Percentiles rank a stretch among this genome's conserved stretches.
These are phyloP conservation scores for Chloroceryle amazona DNA, from an alignment of 2,797 vertebrate species.

Conservation along the genomic window DNA sequence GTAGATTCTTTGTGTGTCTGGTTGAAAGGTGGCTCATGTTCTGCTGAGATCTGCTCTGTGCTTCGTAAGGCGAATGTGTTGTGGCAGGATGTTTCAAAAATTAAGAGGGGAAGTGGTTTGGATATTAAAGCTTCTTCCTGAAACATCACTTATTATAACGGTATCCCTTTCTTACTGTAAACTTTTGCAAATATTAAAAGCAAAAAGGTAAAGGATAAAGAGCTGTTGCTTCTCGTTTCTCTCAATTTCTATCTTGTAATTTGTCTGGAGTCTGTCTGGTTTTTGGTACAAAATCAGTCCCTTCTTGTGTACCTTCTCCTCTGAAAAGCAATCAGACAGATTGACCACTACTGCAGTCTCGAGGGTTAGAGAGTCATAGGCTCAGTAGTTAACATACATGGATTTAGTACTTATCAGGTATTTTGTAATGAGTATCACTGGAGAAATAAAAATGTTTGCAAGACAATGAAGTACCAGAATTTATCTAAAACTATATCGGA, in stretches of 20 bases:
- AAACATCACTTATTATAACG: neutral
- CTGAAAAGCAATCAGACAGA: neutral
- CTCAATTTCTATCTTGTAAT: neutral
- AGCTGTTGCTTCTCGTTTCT: neutral
- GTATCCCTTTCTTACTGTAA: neutral
- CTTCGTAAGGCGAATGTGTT: neutral
- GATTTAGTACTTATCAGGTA: constrained; percentile 17
- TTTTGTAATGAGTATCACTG: neutral
- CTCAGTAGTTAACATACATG: neutral
- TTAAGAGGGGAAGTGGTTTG: neutral
- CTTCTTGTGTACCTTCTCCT: neutral
- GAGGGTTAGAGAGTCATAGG: neutral
- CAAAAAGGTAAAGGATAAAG: neutral
- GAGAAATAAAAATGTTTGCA: neutral
- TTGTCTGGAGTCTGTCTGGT: neutral
- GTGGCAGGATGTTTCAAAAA: neutral
- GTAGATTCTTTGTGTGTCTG: neutral
- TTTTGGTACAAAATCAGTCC: neutral
- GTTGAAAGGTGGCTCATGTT: neutral
- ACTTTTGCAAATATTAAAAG: neutral
- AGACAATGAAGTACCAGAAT: neutral
- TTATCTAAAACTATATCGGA: neutral
- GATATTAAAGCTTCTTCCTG: neutral
- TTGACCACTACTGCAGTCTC: neutral
- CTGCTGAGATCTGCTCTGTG: neutral